Evolutionary conservation across 2,797 vertebrate species (phyloP), one percentile per base, ranked within the genome.

Genomic region (Oophaga sylvatica): DNA sequence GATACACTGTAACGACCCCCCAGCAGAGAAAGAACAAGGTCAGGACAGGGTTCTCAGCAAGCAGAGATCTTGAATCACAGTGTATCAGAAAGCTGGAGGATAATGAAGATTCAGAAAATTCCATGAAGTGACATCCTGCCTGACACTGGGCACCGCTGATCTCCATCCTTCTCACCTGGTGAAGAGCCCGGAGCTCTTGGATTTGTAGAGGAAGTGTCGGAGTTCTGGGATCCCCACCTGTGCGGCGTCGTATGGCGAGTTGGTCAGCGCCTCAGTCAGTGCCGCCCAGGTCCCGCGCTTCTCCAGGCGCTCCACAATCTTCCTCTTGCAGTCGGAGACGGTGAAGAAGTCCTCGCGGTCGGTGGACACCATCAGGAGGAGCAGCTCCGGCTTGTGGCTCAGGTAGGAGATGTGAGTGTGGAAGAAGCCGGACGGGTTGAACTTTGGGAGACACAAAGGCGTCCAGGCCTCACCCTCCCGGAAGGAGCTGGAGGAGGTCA

Each of bases 201-300:
- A 99, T 92, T 99, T 99, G 93, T 99, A 99, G 90, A 99, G 94
- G 93, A 99, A 99, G 94, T 99, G 98, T 65, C 97, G 94, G 89
- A 99, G 96, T 91, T 99, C 97, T 0, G 97, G 97, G 90, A 99
- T 97, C 91, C 96, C 97, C 79, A 98, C 97, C 90, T 97, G 97
- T 68, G 93, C 92, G 0, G 97, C 95, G 0, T 96, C 95, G 91
- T 99, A 99, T 90, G 93, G 96, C 59, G 97, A 96, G 26, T 90
- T 93, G 88, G 92, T 95, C 41, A 98, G 93, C 0, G 97, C 97
- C 78, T 99, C 97, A 91, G 95, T 95, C 91, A 99, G 92, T 0
- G 94, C 92, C 2, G 93, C 92, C 87, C 97, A 96, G 60, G 96
- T 94, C 0, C 94, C 96, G 0, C 97, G 97, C 90, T 95, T 97